Evolutionary conservation across 2,888 invertebrate species (phyloP).

Genomic region (Pandemis cinnamomeana): DNA sequence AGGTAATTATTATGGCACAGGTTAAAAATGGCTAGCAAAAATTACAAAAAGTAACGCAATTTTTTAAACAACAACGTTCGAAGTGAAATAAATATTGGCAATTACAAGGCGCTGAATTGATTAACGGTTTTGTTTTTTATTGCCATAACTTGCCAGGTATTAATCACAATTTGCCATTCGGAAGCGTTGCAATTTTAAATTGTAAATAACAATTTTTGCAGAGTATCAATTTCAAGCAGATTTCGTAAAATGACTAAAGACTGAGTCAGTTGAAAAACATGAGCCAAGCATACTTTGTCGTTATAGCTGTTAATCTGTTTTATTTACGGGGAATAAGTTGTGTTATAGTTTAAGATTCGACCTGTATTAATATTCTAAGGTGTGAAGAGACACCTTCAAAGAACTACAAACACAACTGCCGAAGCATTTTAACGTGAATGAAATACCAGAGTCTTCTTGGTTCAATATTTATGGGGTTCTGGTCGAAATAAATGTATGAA

Average conservation of each 20-base stretch:
- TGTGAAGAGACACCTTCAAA: too few species aligned
- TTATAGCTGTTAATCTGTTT: too few species aligned
- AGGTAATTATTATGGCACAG: not conserved
- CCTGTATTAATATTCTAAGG: too few species aligned
- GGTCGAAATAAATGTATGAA: too few species aligned
- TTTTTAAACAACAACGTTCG: constrained; percentile 6
- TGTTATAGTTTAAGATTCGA: too few species aligned
- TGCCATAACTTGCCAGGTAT: not conserved
- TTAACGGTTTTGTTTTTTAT: not conserved
- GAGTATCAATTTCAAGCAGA: not conserved
- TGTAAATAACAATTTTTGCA: not conserved
- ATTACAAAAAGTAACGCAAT: not conserved
- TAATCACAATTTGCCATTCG: constrained; percentile 1
- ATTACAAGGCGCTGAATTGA: not conserved
- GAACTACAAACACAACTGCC: too few species aligned
- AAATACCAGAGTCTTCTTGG: too few species aligned
- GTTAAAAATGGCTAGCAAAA: not conserved
- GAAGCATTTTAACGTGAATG: too few species aligned
- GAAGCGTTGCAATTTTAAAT: not conserved
- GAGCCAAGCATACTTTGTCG: too few species aligned
- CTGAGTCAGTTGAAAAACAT: too few species aligned
- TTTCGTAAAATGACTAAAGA: not conserved
- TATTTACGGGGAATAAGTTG: too few species aligned
- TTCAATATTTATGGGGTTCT: too few species aligned
- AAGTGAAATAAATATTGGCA: not conserved